Percentiles rank a stretch among this genome's conserved stretches.
Conservation (phyloP, 2,113 vertebrate genomes). For the Bucco capensis region DNA sequence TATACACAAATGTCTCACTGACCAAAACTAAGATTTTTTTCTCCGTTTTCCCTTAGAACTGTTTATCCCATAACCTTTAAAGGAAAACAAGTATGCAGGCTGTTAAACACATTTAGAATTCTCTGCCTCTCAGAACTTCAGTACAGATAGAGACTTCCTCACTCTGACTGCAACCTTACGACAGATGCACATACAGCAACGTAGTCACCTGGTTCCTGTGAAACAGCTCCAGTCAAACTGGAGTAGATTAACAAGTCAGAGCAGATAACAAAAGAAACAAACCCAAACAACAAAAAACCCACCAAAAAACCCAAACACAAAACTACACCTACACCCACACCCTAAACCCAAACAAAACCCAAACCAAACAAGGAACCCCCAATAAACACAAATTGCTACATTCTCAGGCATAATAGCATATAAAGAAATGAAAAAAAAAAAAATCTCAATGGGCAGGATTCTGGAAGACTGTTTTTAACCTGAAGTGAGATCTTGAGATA, state of each 20-base stretch:
- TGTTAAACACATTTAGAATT: not conserved
- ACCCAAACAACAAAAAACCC: not conserved
- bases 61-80: not conserved
- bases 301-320: not conserved
- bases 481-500: not conserved
- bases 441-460: not conserved
- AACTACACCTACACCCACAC: too few species aligned
- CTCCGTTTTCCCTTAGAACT: not conserved
- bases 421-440: not conserved
- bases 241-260: not conserved
- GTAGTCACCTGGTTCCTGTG: not conserved
- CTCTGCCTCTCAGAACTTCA: not conserved
- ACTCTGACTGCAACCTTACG: not conserved
- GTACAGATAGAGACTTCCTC: not conserved
- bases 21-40: not conserved
- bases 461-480: not conserved
- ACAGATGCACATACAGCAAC: not conserved
- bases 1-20: constrained; percentile 1
- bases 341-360: not conserved
- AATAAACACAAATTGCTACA: not conserved
- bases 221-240: not conserved
- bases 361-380: not conserved
- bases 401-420: not conserved
- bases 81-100: not conserved
- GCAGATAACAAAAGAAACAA: not conserved